phyloP scores from a whole-genome alignment of 2,888 invertebrate genomes.

The Cephus pulcher region DNA sequence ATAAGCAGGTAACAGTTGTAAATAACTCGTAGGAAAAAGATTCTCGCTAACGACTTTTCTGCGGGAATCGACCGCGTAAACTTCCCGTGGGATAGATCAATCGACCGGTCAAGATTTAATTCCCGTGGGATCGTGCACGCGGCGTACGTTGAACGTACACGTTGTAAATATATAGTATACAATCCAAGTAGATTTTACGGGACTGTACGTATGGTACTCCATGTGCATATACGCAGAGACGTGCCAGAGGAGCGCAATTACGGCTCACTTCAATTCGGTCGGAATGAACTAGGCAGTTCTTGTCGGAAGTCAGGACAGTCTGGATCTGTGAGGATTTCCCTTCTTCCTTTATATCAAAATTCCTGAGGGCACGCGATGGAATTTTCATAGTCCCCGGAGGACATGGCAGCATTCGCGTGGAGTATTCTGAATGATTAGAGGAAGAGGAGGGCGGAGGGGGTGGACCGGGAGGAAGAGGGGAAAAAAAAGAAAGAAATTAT shows the following conservation, averaged over 20 bases:
- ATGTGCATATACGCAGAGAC: not conserved
- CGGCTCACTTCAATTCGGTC: not conserved
- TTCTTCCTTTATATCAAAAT: constrained; percentile 52
- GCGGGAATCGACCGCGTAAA: not conserved
- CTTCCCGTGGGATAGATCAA: not conserved
- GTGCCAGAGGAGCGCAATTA: not conserved
- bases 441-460: constrained; percentile 1
- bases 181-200: not conserved
- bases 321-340: constrained; percentile 15
- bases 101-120: not conserved
- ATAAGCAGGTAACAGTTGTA: not conserved
- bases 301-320: not conserved
- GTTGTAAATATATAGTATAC: too few relatives aligned
- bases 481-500: not conserved
- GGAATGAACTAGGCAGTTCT: not conserved
- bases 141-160: not conserved
- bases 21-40: not conserved
- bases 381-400: constrained; percentile 28
- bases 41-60: not conserved
- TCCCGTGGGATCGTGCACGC: not conserved
- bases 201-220: not conserved
- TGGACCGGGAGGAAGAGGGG: not conserved
- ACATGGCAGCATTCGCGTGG: not conserved
- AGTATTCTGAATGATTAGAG: constrained; percentile 20
- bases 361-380: constrained; percentile 51